These are phyloP conservation scores for Oryzias javanicus DNA, from an alignment of 2,113 vertebrate species.

Conservation along the genomic window DNA sequence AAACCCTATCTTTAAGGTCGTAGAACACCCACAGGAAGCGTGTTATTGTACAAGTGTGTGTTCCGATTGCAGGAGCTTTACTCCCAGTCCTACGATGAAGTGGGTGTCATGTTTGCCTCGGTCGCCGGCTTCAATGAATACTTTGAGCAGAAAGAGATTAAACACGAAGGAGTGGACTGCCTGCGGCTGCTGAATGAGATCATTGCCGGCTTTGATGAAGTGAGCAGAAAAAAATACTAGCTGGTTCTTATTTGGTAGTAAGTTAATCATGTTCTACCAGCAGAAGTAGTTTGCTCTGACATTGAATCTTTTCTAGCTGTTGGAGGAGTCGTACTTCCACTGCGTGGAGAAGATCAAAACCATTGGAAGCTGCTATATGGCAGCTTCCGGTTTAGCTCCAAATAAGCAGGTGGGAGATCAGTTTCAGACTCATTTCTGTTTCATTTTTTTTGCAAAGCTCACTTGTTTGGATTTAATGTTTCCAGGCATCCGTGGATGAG, in stretches of 20 bases:
- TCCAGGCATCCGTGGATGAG: conserved; percentile 83
- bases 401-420: conserved; percentile 83
- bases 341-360: conserved; percentile 99
- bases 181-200: conserved; percentile 93
- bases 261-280: too few species aligned
- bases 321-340: conserved; percentile 92
- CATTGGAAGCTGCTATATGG: conserved; percentile 97
- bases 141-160: conserved; percentile 94
- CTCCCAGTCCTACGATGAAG: conserved; percentile 93
- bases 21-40: too few species aligned
- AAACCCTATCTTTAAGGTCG: too few species aligned
- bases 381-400: conserved; percentile 91
- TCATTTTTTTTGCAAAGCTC: too few species aligned
- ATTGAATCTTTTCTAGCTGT: conserved; percentile 70
- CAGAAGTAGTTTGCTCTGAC: too few species aligned
- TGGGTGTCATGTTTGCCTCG: conserved; percentile 96
- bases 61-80: conserved; percentile 84
- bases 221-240: conserved; percentile 48
- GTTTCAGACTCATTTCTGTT: too few species aligned
- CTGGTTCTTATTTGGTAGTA: too few species aligned
- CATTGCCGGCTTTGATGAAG: conserved; percentile 95
- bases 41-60: background rate
- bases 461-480: too few species aligned
- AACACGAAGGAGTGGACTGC: conserved; percentile 92
- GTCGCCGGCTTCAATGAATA: conserved; percentile 94